These are phyloP conservation scores for Tychaedon coryphoeus DNA, from an alignment of 2,113 vertebrate genomes.

Conservation along the genomic window DNA sequence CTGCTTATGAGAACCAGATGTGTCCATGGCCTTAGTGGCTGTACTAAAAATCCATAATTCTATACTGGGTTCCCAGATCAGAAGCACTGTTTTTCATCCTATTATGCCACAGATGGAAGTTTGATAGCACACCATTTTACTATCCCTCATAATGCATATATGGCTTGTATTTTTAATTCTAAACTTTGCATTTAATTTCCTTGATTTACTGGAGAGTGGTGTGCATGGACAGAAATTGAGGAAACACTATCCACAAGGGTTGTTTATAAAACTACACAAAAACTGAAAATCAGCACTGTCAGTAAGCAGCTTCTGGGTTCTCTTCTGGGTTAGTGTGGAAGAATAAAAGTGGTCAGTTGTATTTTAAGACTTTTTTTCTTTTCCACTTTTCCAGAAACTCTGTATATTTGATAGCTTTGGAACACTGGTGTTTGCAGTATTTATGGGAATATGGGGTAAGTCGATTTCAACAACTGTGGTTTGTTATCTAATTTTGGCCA, in stretches of 20 bases:
- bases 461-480: background rate
- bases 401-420: constrained; percentile 95
- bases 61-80: background rate
- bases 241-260: background rate
- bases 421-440: constrained; percentile 90
- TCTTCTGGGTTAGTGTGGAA: background rate
- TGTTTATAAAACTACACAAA: constrained; percentile 2
- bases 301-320: background rate
- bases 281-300: background rate
- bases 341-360: background rate
- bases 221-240: background rate
- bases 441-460: constrained; percentile 96
- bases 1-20: constrained; percentile 12
- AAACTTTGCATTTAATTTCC: background rate
- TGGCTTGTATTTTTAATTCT: background rate
- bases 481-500: constrained; percentile 28
- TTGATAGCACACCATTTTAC: background rate
- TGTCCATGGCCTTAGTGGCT: background rate
- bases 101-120: background rate
- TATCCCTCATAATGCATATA: background rate
- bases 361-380: background rate
- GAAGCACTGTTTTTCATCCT: background rate
- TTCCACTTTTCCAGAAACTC: constrained; percentile 81
- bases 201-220: background rate
- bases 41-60: background rate